Percentiles rank a stretch among this genome's conserved stretches.
Conservation (phyloP, 2,113 vertebrate genomes). For the Fregetta grallaria region DNA sequence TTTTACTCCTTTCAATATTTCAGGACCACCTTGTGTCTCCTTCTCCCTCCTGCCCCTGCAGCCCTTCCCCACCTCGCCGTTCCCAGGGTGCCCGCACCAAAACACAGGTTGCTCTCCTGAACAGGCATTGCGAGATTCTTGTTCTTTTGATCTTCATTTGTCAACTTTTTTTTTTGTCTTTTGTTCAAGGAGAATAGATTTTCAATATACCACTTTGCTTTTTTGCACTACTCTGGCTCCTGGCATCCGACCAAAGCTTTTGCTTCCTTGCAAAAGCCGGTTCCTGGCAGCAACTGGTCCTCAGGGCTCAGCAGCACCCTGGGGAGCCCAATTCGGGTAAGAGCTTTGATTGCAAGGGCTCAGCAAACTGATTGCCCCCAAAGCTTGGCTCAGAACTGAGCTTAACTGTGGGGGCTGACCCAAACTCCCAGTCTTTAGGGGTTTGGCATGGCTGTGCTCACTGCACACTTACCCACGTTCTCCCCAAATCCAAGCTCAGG, state of each 20-base stretch:
- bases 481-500: neutral
- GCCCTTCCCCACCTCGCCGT: neutral
- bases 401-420: neutral
- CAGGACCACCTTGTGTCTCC: neutral
- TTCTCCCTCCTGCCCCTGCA: neutral
- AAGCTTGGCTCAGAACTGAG: neutral
- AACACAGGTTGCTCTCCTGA: neutral
- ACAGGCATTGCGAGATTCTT: fast-evolving
- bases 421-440: fast-evolving
- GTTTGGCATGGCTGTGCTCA: fast-evolving
- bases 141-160: neutral
- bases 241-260: neutral
- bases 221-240: neutral
- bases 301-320: neutral
- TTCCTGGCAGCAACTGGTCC: neutral
- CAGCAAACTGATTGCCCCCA: neutral
- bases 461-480: neutral
- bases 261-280: neutral
- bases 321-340: neutral
- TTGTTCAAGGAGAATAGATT: neutral
- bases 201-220: neutral
- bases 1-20: neutral
- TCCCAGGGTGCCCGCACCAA: neutral
- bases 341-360: neutral
- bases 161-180: neutral